Percentiles rank a stretch among this genome's conserved stretches.
phyloP scores from a whole-genome alignment of 2,888 invertebrate species.

The Amphiduros pacificus region DNA sequence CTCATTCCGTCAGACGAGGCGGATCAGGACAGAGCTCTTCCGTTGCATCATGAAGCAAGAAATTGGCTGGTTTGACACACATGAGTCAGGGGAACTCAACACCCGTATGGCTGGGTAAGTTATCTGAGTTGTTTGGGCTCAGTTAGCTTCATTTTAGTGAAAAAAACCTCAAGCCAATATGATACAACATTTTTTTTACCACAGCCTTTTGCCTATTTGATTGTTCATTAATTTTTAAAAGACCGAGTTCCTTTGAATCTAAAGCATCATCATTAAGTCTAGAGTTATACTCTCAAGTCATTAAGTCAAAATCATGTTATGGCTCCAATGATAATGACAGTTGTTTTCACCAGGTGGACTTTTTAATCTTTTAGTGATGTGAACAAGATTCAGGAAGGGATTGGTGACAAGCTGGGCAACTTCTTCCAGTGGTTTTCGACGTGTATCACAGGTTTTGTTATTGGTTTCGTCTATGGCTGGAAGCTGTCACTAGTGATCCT shows the following conservation, averaged over 20 bases:
- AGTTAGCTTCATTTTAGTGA: no score
- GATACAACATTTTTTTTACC: no score
- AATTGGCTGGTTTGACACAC: constrained; percentile 56
- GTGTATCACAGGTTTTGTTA: constrained; percentile 71
- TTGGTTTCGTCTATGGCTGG: constrained; percentile 80
- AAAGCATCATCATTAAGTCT: no score
- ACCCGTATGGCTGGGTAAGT: constrained; percentile 53
- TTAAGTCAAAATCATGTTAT: no score
- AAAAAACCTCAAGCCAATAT: no score
- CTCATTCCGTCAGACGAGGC: constrained; percentile 61
- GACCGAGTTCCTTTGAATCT: no score
- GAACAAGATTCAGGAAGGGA: constrained; percentile 73
- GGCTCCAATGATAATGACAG: no score
- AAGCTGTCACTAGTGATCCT: constrained; percentile 77
- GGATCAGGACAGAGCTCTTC: constrained; percentile 60
- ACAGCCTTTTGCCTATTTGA: no score
- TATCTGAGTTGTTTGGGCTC: no score
- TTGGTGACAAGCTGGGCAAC: constrained; percentile 79
- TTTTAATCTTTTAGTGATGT: constrained; percentile 59
- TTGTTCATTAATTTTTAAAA: no score
- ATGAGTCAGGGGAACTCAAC: constrained; percentile 52
- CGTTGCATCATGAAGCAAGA: constrained; percentile 51
- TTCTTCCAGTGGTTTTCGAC: constrained; percentile 73
- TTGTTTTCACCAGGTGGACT: no score
- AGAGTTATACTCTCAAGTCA: no score